Evolutionary conservation across 1,140 invertebrate genomes (phyloP), one percentile per base, ranked within the genome.

Genomic region (Meloidogyne hapla): DNA sequence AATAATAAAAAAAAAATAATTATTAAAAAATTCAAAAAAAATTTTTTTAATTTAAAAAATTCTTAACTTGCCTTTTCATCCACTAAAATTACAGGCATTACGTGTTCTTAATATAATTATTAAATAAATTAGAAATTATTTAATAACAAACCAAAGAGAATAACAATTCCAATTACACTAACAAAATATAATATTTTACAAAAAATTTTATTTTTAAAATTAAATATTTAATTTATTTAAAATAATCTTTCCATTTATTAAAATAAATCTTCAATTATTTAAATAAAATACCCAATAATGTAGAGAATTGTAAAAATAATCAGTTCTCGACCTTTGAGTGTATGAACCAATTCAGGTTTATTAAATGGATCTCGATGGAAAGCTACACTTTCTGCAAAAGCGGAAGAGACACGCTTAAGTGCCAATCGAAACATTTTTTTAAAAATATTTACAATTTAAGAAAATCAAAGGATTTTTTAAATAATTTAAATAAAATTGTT

Each of bases 281-380:
- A 56, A 56, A 18, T 6, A 33, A 33, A 56, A n/a, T 56, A 56
- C 48, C 71, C 71, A 40, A 73, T 21, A 13, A 64, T 64, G 25
- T 73, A 73, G 18, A 73, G 71, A 26, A 73, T 21, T 21, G 33
- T 64, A 33, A 73, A 73, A 23, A 73, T 42, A n/a, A 73, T 26
- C 15, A 73, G 48, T 33, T 73, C 71, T 40, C 71, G 23, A 0
- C 71, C 71, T 38, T 64, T 42, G 8, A 73, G 56, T 26, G 71
- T 73, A 64, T 73, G 71, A 12, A 73, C 56, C 12, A 61, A 40
- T 33, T 73, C 71, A 8, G 71, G 71, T 21, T 64, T 61, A 63
- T 73, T 73, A 64, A 73, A 73, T 38, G 71, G 71, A 64, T 73
- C 71, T 13, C 71, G 71, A 33, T 73, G 71, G 15, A 73, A 73